Base-by-base conservation (phyloP, 2,113 vertebrate species). In the Murina feae region DNA sequence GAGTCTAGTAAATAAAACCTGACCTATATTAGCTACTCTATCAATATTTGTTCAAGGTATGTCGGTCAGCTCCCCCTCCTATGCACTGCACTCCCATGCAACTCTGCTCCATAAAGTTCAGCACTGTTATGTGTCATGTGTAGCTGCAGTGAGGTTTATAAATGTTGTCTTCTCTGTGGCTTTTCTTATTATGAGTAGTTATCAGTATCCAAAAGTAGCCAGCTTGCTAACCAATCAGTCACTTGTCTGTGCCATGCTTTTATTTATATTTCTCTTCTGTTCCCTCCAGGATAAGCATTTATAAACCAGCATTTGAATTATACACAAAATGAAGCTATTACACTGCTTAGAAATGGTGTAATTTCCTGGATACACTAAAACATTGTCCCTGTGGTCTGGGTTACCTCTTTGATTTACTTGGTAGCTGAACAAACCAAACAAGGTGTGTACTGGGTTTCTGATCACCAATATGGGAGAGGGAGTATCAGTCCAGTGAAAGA, bases 261-360 rank as follows among this genome's bases (percentile, higher is more conserved):
- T 72, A 37, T 95, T 89, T 89, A 55, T n/a, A 32, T 58, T 53
- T 95, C 71, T 42, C 21, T 87, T 65, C 74, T 60, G 25, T 95
- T 92, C 16, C 11, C 20, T 66, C 37, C 8, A 39, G 23, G 30
- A 9, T 25, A 80, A 42, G 23, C 25, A 82, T 63, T 85, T 76
- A 51, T 51, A 93, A 91, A 82, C 91, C 44, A 68, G 25, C 30
- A 72, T 90, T 86, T 68, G 32, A 91, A 82, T 37, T 68, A 28
- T 17, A 66, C 11, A 74, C 30, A 90, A 69, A 65, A 74, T 28
- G 28, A 55, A 86, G 44, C 32, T 32, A 37, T 28, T 60, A 1
- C 35, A 30, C 39, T 92, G 58, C n/a, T 94, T 84, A 63, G 32
- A 83, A 51, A 49, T 63, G 6, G 13, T 47, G 42, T 37, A n/a